phyloP scores from a whole-genome alignment of 2,113 vertebrate genomes.

The Aspidoscelis tigris region DNA sequence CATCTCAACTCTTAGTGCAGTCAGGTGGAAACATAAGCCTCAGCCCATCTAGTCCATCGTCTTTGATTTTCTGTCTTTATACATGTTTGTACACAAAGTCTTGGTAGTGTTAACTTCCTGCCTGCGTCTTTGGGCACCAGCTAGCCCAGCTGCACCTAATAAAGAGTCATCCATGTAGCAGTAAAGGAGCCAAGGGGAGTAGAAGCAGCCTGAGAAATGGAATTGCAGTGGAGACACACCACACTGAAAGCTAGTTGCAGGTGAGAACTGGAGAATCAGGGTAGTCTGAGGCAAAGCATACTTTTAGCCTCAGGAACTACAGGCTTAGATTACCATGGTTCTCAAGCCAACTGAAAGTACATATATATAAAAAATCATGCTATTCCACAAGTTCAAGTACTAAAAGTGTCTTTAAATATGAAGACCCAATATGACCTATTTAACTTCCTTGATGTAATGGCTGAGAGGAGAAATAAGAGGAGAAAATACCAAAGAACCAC shows the following conservation, averaged over 20 bases:
- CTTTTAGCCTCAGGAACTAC: conserved; percentile 15
- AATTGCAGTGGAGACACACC: conserved; percentile 23
- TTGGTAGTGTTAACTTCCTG: neutral
- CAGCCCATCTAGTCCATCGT: too few species aligned
- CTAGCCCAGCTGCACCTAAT: conserved; percentile 26
- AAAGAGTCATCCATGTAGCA: conserved; percentile 31
- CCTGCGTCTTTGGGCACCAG: conserved; percentile 24
- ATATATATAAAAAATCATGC: neutral
- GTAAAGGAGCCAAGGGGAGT: conserved; percentile 28
- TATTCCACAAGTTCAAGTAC: neutral
- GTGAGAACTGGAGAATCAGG: conserved; percentile 5
- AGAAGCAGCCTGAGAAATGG: conserved; percentile 22
- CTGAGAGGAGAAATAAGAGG: too few species aligned
- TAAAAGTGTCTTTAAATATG: neutral
- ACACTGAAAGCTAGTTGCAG: conserved; percentile 1
- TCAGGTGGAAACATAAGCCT: too few species aligned
- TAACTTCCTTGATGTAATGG: too few species aligned
- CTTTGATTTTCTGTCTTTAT: neutral
- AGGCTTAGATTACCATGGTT: neutral
- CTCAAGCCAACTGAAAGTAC: conserved; percentile 19
- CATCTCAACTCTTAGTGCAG: too few species aligned
- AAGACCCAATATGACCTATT: too few species aligned
- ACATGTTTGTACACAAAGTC: neutral
- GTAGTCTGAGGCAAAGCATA: conserved; percentile 13
- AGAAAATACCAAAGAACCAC: too few species aligned